Evolutionary conservation across 2,113 vertebrate genomes (phyloP).

Genomic region (Petromus typicus): DNA sequence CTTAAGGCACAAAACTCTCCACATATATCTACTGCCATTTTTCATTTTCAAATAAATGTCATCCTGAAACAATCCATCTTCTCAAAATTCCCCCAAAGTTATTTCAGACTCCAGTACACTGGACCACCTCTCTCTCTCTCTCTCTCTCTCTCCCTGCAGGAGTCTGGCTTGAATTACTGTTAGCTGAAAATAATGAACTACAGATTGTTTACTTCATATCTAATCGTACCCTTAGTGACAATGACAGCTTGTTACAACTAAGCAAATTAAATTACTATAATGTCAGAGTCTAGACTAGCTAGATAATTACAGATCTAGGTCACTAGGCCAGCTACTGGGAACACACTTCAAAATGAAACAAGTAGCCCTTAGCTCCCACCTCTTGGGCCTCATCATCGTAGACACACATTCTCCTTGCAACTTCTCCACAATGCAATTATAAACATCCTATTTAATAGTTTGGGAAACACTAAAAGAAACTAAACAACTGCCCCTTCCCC

Average conservation of each 20-base stretch:
- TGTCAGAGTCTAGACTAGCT: slow-evolving; percentile 26
- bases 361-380: slow-evolving; percentile 24
- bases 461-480: background rate
- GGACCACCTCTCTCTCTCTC: background rate
- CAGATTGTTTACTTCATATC: slow-evolving; percentile 59
- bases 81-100: slow-evolving; percentile 38
- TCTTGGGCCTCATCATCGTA: background rate
- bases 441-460: background rate
- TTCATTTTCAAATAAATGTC: slow-evolving; percentile 37
- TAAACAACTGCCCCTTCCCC: background rate
- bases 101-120: background rate
- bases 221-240: background rate
- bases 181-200: slow-evolving; percentile 19
- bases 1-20: slow-evolving; percentile 14
- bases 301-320: slow-evolving; percentile 45
- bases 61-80: slow-evolving; percentile 23
- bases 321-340: slow-evolving; percentile 6
- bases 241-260: slow-evolving; percentile 47
- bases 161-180: background rate
- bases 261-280: slow-evolving; percentile 53
- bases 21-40: background rate
- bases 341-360: slow-evolving; percentile 40
- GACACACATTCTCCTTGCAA: background rate
- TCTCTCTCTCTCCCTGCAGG: background rate
- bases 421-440: background rate